Percentiles rank a stretch among this genome's conserved stretches.
Conservation (phyloP, 2,113 vertebrate species). For the Macaca mulatta region DNA sequence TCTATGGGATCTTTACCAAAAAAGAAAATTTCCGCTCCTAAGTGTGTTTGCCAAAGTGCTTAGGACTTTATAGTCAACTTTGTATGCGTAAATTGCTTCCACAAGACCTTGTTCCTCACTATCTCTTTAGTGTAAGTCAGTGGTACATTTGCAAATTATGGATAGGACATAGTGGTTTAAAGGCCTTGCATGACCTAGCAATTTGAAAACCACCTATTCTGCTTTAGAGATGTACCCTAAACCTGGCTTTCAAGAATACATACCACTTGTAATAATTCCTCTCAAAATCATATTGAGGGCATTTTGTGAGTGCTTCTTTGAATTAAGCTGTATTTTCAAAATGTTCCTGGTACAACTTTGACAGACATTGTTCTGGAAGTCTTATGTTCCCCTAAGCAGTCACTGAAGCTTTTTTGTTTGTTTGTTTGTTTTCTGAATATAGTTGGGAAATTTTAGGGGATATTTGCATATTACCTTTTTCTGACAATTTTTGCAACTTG, state of each 20-base stretch:
- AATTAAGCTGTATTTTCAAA: background rate
- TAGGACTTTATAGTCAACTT: too few relatives aligned
- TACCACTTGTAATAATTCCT: background rate
- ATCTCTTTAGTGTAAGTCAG: background rate
- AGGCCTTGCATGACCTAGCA: background rate
- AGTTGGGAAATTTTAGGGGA: background rate
- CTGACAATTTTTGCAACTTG: background rate
- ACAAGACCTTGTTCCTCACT: background rate
- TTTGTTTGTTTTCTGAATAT: background rate
- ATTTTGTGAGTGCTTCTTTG: background rate
- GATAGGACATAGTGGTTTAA: background rate
- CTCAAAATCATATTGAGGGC: background rate
- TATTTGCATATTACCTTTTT: background rate
- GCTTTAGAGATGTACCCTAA: background rate
- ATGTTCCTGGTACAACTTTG: background rate
- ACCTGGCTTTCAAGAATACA: background rate
- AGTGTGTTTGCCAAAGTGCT: background rate
- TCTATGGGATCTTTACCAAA: background rate
- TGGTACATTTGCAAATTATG: background rate
- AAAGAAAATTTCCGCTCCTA: background rate
- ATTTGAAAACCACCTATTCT: background rate
- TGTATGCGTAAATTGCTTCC: background rate
- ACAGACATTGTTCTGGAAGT: background rate
- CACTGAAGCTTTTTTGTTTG: background rate
- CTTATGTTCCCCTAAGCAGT: background rate